These are phyloP conservation scores for Antheraea assamensis DNA, from an alignment of 2,888 invertebrate genomes.

Conservation along the genomic window DNA sequence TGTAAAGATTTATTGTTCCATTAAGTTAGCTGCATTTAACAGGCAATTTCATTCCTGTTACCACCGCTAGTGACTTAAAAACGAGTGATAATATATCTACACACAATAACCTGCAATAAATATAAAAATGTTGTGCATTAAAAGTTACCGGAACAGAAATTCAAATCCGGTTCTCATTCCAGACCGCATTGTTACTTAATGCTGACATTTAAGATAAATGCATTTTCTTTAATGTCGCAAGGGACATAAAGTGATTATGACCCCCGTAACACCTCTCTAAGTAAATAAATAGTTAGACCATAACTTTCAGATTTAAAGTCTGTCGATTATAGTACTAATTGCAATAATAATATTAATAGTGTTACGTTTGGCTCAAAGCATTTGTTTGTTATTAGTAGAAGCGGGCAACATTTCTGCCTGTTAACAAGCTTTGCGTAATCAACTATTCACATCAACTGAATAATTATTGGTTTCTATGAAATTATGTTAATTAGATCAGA, in stretches of 20 bases:
- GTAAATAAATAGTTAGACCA: neutral
- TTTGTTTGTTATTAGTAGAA: constrained; percentile 2
- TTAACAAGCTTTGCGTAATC: neutral
- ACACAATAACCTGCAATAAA: too few species aligned
- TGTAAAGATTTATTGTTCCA: too few species aligned
- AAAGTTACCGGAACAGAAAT: too few species aligned
- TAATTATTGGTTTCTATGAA: constrained; percentile 3
- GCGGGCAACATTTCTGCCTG: neutral
- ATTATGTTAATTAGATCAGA: neutral
- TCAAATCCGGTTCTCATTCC: too few species aligned
- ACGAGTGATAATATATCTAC: too few species aligned
- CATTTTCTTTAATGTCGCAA: neutral
- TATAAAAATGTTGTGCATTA: too few species aligned
- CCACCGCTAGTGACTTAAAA: too few species aligned
- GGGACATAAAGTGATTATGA: neutral
- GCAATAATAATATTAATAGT: neutral
- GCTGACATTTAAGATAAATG: too few species aligned
- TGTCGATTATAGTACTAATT: neutral
- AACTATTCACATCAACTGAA: neutral
- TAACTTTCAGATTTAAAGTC: neutral
- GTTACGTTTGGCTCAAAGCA: constrained; percentile 1
- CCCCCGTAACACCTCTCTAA: neutral
- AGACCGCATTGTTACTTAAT: too few species aligned
- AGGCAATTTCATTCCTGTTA: too few species aligned
- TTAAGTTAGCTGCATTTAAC: too few species aligned